phyloP scores from a whole-genome alignment of 2,797 vertebrate genomes.

The Ceryle rudis region DNA sequence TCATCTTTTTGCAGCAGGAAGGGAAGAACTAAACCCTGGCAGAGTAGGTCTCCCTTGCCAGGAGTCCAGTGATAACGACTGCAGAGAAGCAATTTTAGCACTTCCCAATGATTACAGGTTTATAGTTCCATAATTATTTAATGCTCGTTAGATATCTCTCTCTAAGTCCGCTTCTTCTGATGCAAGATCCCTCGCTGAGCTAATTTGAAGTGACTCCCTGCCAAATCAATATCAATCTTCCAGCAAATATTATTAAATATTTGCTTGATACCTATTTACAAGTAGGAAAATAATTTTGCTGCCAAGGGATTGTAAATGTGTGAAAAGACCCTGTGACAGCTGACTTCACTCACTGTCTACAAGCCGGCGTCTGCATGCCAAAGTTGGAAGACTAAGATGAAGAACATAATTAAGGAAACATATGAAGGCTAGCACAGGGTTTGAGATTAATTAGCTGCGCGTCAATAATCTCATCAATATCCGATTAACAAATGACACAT shows the following conservation, averaged over 20 bases:
- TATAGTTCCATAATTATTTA: conserved; percentile 59
- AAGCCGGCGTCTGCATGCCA: conserved; percentile 77
- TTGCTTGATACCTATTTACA: conserved; percentile 84
- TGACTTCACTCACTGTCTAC: conserved; percentile 86
- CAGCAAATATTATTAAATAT: conserved; percentile 83
- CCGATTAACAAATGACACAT: conserved; percentile 99
- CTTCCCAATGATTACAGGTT: conserved; percentile 44
- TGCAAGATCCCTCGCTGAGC: conserved; percentile 62
- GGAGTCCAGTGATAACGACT: background rate
- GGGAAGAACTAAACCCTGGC: background rate
- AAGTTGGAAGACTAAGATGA: conserved; percentile 93
- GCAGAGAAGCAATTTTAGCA: conserved; percentile 32
- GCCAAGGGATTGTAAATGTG: conserved; percentile 80
- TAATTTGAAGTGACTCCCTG: conserved; percentile 63
- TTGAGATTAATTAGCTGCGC: conserved; percentile 97
- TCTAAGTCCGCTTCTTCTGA: conserved; percentile 41
- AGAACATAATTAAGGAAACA: conserved; percentile 99
- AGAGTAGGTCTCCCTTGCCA: background rate
- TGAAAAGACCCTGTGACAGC: conserved; percentile 81
- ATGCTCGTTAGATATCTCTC: conserved; percentile 58
- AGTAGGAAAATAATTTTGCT: conserved; percentile 82
- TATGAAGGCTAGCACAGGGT: conserved; percentile 91
- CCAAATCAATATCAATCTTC: conserved; percentile 81
- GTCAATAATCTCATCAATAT: conserved; percentile 99
- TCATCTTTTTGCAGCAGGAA: background rate